Conservation (phyloP, 35 echinoderm and acorn worm species). For the Hemicentrotus pulcherrimus region DNA sequence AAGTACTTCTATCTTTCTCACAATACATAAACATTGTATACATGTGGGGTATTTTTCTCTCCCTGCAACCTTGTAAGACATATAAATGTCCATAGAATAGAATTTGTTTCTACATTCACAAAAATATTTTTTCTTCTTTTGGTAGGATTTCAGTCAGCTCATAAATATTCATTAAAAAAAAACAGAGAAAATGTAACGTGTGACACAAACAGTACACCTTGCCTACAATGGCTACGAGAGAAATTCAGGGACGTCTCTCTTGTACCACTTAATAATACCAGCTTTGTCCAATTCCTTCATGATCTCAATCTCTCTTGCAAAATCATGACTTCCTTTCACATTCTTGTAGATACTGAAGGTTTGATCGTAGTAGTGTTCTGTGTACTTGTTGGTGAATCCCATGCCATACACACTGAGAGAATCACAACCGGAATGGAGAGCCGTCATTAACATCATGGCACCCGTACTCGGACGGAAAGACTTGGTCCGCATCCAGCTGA, state of each 20-base stretch:
- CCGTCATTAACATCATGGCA: slow-evolving; percentile 85
- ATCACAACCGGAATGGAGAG: slow-evolving; percentile 88
- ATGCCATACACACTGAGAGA: slow-evolving; percentile 87
- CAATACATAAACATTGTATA: no score
- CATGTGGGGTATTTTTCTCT: no score
- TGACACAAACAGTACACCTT: background rate
- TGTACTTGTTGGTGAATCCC: slow-evolving; percentile 77
- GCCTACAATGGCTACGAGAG: background rate
- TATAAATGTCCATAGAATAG: no score
- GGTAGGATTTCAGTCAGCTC: background rate
- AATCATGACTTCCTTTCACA: slow-evolving; percentile 84
- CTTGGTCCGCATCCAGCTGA: slow-evolving; percentile 80
- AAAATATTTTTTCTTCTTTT: background rate
- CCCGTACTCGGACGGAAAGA: slow-evolving; percentile 92
- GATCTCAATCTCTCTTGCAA: slow-evolving; percentile 70
- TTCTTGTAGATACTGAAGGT: slow-evolving; percentile 58
- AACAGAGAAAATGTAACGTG: background rate
- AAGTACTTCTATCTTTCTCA: no score
- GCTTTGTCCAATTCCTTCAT: slow-evolving; percentile 65
- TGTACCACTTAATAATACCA: slow-evolving; percentile 83
- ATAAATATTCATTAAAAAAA: background rate
- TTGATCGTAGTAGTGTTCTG: slow-evolving; percentile 91
- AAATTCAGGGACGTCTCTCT: slow-evolving; percentile 79
- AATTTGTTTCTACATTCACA: no score
- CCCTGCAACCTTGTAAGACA: no score